These are phyloP conservation scores for Actinopyga echinites DNA, from an alignment of 53 echinoderm and acorn worm genomes.

Conservation along the genomic window DNA sequence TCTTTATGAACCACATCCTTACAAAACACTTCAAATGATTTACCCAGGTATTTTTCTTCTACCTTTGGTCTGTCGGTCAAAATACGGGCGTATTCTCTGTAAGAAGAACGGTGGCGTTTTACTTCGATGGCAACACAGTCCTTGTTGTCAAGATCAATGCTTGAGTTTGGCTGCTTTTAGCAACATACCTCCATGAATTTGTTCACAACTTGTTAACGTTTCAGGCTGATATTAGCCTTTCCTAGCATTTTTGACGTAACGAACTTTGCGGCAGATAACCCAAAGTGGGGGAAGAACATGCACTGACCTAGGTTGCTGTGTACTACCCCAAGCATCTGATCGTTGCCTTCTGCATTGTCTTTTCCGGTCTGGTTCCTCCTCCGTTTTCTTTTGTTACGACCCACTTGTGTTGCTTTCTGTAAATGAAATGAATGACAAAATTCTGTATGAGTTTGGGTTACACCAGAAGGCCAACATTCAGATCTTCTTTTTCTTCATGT, in stretches of 20 bases:
- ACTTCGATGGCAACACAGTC: conserved; percentile 55
- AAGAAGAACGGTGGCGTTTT: conserved; percentile 38
- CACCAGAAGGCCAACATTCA: too few relatives aligned
- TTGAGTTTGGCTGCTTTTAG: conserved; percentile 43
- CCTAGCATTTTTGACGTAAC: conserved; percentile 7
- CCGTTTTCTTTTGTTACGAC: too few relatives aligned
- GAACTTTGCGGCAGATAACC: conserved; percentile 6
- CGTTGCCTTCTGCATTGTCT: background rate
- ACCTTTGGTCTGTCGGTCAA: conserved; percentile 12
- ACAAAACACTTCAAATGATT: conserved; percentile 21
- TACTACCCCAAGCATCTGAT: conserved; percentile 7
- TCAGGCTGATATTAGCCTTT: conserved; percentile 5
- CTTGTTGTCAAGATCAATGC: conserved; percentile 17
- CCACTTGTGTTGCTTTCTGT: too few relatives aligned
- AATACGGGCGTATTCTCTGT: conserved; percentile 39
- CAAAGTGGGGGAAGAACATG: conserved; percentile 15
- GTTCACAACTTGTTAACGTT: conserved; percentile 31
- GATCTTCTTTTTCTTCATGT: too few relatives aligned
- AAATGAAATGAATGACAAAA: too few relatives aligned
- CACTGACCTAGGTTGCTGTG: background rate
- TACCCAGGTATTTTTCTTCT: background rate
- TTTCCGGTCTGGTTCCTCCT: too few relatives aligned
- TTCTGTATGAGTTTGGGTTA: too few relatives aligned
- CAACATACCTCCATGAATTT: conserved; percentile 35
- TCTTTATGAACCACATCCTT: background rate